A percentile compares a stretch with the other conserved stretches of the same genome.
phyloP scores from a whole-genome alignment of 2,888 invertebrate genomes.

The Lapara coniferarum region DNA sequence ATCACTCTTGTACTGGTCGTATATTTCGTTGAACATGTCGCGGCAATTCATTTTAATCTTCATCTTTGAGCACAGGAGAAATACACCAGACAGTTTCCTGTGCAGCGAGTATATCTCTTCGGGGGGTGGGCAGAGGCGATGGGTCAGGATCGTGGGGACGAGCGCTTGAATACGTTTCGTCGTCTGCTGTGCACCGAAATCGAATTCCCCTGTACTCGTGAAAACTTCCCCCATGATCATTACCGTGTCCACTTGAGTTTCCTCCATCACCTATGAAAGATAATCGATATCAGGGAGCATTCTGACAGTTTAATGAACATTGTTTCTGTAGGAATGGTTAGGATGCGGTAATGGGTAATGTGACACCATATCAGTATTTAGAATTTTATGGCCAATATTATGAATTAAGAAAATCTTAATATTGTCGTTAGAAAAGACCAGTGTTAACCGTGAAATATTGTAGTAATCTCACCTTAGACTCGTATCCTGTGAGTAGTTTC shows the following conservation, averaged over 20 bases:
- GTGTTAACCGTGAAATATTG: background rate
- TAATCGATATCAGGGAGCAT: background rate
- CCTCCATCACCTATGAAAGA: slow-evolving; percentile 88
- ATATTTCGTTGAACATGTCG: slow-evolving; percentile 91
- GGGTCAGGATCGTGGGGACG: slow-evolving; percentile 96
- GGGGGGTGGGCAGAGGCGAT: slow-evolving; percentile 97
- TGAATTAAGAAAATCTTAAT: no score
- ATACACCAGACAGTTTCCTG: slow-evolving; percentile 97
- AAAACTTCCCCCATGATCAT: slow-evolving; percentile 99
- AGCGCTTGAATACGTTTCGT: slow-evolving; percentile 92
- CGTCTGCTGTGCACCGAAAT: slow-evolving; percentile 93
- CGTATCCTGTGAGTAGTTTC: slow-evolving; percentile 99
- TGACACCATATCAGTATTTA: no score
- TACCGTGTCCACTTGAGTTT: slow-evolving; percentile 97
- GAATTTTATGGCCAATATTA: no score
- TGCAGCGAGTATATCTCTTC: slow-evolving; percentile 99
- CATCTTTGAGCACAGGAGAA: slow-evolving; percentile 94
- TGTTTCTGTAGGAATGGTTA: no score
- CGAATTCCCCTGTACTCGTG: slow-evolving; percentile 89
- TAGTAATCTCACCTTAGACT: slow-evolving; percentile 88
- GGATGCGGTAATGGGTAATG: no score
- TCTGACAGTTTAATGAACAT: no score
- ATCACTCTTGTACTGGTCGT: slow-evolving; percentile 84
- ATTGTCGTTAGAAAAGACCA: background rate
- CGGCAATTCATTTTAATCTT: slow-evolving; percentile 91